A percentile compares a stretch with the other conserved stretches of the same genome.
Conservation (phyloP, 2,888 invertebrate species). For the Ligdia adustata region DNA sequence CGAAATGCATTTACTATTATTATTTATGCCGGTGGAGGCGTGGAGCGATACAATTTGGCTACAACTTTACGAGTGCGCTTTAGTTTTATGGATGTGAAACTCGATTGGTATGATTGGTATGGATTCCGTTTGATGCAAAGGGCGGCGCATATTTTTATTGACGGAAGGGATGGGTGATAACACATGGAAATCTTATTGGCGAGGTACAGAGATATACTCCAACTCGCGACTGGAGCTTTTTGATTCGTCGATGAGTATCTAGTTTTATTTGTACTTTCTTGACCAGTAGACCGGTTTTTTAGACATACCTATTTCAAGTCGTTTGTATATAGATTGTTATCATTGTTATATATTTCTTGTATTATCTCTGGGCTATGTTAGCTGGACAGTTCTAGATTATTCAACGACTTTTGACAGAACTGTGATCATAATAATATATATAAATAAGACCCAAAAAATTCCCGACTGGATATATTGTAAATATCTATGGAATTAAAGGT, state of each 20-base stretch:
- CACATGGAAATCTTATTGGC: slow-evolving; percentile 27
- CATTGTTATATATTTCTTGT: too few relatives aligned
- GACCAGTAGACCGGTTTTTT: too few relatives aligned
- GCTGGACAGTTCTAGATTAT: too few relatives aligned
- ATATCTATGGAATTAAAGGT: too few relatives aligned
- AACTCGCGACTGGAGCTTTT: slow-evolving; percentile 2
- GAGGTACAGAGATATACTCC: slow-evolving; percentile 9
- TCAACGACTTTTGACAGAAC: too few relatives aligned
- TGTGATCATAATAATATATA: too few relatives aligned
- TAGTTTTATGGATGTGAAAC: slow-evolving; percentile 71
- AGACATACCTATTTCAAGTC: too few relatives aligned
- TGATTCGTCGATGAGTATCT: neutral
- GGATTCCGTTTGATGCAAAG: slow-evolving; percentile 49
- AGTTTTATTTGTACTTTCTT: too few relatives aligned
- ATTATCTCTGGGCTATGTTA: too few relatives aligned
- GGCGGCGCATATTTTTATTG: slow-evolving; percentile 39
- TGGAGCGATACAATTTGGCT: slow-evolving; percentile 64
- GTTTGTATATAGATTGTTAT: too few relatives aligned
- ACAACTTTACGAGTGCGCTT: slow-evolving; percentile 69
- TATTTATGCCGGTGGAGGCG: slow-evolving; percentile 65
- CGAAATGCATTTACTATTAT: slow-evolving; percentile 73
- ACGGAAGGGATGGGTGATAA: slow-evolving; percentile 28
- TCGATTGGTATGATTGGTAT: slow-evolving; percentile 74
- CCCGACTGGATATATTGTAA: too few relatives aligned
- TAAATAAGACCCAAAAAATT: too few relatives aligned